Evolutionary conservation across 2,888 invertebrate species (phyloP), one percentile per base, ranked within the genome.

Genomic region (Hydropsyche betteni): DNA sequence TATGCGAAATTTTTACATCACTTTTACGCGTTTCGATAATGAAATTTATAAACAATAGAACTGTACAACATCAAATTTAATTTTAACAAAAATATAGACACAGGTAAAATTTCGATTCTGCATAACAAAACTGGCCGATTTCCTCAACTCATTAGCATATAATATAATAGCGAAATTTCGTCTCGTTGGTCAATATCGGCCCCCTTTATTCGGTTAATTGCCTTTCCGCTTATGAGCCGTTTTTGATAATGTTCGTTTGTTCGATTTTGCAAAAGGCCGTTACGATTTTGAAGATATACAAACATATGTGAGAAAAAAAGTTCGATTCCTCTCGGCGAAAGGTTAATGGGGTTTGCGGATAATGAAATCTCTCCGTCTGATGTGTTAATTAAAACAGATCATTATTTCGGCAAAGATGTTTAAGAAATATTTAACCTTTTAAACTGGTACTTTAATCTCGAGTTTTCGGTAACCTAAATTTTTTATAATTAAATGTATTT

Each of bases 381-480:
- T 58, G 16, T 58, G 58, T 58, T 58, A 58, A 58, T 58, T 58
- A 58, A 16, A 58, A 16, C 16, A 58, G 5, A 58, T 58, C 58
- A 24, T 58, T 24, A 24, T 58, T n/a, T 58, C 8, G 58, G 8
- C 58, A 24, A 24, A 24, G 24, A 44, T 44, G 44, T 44, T 44
- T 44, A 44, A 10, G 44, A 44, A 44, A 44, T 44, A 44, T 44
- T 44, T 44, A 44, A 44, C 44, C 44, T 44, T 44, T 44, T 44
- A 10, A 8, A 8, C 44, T 44, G 44, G 10, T 44, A 44, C 44
- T 44, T 44, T 44, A 10, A 44, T 44, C 44, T 44, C 1, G 44
- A 44, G 3, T 44, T 24, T 44, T 44, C 4, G 44, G 44, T 10
- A 44, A 44, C 44, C 6, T 44, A 8, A 44, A 44, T 44, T 6